A percentile compares a stretch with the other conserved stretches of the same genome.
phyloP scores from a whole-genome alignment of 2,113 vertebrate species.

The Sander vitreus region DNA sequence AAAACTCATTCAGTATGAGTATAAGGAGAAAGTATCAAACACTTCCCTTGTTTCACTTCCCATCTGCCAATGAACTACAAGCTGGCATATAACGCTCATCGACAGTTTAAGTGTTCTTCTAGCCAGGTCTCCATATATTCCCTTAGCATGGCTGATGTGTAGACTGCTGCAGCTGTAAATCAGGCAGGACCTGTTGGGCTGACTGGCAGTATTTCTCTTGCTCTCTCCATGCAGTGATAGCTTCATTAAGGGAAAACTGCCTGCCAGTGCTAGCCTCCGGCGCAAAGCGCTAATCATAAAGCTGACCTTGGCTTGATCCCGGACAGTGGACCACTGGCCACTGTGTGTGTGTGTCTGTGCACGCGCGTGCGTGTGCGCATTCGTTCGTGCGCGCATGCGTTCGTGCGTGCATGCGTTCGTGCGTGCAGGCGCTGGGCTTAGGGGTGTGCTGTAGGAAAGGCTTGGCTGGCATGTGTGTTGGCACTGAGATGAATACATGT shows the following conservation, averaged over 20 bases:
- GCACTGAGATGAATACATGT: constrained; percentile 29
- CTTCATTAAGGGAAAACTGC: constrained; percentile 69
- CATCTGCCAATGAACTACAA: constrained; percentile 33
- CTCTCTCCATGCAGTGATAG: constrained; percentile 61
- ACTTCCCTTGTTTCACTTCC: constrained; percentile 12
- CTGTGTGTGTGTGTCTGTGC: constrained; percentile 22
- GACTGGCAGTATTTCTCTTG: constrained; percentile 67
- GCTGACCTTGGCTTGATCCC: constrained; percentile 72
- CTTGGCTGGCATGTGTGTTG: constrained; percentile 30
- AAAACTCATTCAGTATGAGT: not conserved
- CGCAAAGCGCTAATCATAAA: constrained; percentile 67
- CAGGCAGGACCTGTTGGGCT: constrained; percentile 63
- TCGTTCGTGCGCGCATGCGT: not conserved
- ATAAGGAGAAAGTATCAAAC: constrained; percentile 34
- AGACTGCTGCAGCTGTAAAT: constrained; percentile 66
- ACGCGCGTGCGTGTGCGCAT: constrained; percentile 1
- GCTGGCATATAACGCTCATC: constrained; percentile 53
- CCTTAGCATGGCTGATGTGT: constrained; percentile 58
- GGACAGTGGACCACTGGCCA: constrained; percentile 55
- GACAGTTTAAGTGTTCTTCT: constrained; percentile 57
- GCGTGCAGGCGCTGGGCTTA: not conserved
- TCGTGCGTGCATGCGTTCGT: not conserved
- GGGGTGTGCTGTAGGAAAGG: not conserved
- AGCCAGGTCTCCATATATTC: constrained; percentile 50
- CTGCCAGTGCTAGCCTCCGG: constrained; percentile 64